These are phyloP conservation scores for Gracilinanus agilis DNA, from an alignment of 2,113 vertebrate genomes.

Conservation along the genomic window DNA sequence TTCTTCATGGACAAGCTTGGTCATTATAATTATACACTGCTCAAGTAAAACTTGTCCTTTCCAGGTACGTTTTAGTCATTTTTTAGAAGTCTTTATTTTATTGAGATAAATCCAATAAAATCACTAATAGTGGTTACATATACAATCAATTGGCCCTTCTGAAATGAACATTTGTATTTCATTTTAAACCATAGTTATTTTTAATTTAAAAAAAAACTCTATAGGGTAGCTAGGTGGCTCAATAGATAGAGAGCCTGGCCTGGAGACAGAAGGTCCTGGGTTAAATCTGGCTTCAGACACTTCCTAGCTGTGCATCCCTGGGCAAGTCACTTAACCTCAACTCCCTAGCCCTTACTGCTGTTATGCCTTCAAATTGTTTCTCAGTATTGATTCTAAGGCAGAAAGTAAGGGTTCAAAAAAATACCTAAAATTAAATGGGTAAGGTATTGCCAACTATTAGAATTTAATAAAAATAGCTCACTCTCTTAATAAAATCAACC, in stretches of 20 bases:
- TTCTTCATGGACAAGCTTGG: background rate
- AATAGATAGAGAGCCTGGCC: no score
- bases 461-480: conserved; percentile 87
- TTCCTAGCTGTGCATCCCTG: no score
- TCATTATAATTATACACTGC: no score
- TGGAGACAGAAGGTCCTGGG: no score
- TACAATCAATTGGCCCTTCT: conserved; percentile 81
- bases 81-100: conserved; percentile 83
- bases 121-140: conserved; percentile 85
- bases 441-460: conserved; percentile 84
- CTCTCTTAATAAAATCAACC: conserved; percentile 87
- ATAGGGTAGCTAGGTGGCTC: no score
- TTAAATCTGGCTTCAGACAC: no score
- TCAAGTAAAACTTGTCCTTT: background rate
- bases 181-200: conserved; percentile 83
- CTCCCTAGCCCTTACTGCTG: no score
- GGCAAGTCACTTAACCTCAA: no score
- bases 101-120: conserved; percentile 87
- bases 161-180: conserved; percentile 83
- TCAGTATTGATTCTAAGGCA: no score
- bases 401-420: no score
- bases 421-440: conserved; percentile 77
- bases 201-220: conserved; percentile 67
- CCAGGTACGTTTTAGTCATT: background rate
- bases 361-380: no score